These are phyloP conservation scores for Dendroctonus ponderosae DNA, from an alignment of 1,140 invertebrate genomes.

Conservation along the genomic window DNA sequence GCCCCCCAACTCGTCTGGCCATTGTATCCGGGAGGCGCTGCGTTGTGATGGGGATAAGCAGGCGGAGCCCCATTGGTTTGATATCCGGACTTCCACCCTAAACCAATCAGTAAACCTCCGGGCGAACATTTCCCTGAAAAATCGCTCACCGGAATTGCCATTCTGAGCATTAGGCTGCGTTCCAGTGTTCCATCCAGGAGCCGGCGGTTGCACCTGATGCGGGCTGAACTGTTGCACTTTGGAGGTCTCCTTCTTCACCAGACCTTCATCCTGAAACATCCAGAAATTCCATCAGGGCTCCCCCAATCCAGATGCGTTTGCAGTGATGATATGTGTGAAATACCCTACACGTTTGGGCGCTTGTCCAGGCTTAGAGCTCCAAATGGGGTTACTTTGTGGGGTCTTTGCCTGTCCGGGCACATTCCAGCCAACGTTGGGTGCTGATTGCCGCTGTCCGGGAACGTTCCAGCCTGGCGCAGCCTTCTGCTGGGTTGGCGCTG, in stretches of 20 bases:
- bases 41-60: slow-evolving; percentile 21
- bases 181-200: slow-evolving; percentile 33
- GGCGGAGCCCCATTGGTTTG: slow-evolving; percentile 18
- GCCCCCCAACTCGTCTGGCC: slow-evolving; percentile 20
- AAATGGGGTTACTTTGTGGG: not conserved
- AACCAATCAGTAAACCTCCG: not conserved
- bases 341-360: too few species aligned
- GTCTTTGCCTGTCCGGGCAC: not conserved
- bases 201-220: slow-evolving; percentile 11
- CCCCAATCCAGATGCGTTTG: too few species aligned
- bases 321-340: too few species aligned
- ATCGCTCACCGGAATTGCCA: not conserved
- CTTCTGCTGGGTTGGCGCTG: not conserved
- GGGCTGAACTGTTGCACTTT: slow-evolving; percentile 25
- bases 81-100: slow-evolving; percentile 33
- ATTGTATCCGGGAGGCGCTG: slow-evolving; percentile 26
- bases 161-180: slow-evolving; percentile 11
- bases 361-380: not conserved
- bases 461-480: slow-evolving; percentile 13
- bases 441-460: slow-evolving; percentile 1
- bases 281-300: too few species aligned
- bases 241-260: slow-evolving; percentile 29
- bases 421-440: not conserved
- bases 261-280: slow-evolving; percentile 10
- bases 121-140: not conserved